Conservation (phyloP, 2,113 vertebrate genomes). For the Vimba vimba region DNA sequence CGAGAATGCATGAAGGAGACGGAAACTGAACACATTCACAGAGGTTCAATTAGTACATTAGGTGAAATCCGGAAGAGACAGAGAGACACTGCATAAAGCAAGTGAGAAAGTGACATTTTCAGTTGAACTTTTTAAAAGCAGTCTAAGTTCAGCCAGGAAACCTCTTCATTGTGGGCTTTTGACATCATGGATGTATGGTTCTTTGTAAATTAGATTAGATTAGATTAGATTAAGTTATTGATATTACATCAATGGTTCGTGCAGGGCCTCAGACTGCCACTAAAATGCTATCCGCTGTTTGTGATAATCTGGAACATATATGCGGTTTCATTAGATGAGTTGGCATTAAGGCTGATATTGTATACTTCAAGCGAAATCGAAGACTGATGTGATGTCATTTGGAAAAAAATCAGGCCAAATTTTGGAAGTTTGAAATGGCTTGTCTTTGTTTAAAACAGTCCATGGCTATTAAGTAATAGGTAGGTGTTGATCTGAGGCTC, state of each 20-base stretch:
- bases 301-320: background rate
- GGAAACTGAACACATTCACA: background rate
- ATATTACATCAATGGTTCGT: background rate
- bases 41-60: slow-evolving; percentile 5
- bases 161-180: background rate
- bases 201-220: background rate
- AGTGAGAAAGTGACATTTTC: background rate
- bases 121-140: background rate
- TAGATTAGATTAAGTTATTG: background rate
- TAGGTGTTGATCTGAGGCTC: too few relatives aligned
- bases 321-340: background rate
- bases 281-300: background rate
- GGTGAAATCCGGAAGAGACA: background rate
- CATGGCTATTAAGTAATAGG: too few relatives aligned
- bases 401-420: too few relatives aligned
- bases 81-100: background rate
- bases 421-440: too few relatives aligned
- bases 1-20: slow-evolving; percentile 4
- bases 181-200: background rate
- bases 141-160: background rate
- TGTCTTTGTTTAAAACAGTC: too few relatives aligned
- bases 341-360: too few relatives aligned
- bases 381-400: too few relatives aligned
- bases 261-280: background rate
- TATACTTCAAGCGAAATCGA: too few relatives aligned